Evolutionary conservation across 2,888 invertebrate species (phyloP).

Genomic region (Xestia rhomboidea): DNA sequence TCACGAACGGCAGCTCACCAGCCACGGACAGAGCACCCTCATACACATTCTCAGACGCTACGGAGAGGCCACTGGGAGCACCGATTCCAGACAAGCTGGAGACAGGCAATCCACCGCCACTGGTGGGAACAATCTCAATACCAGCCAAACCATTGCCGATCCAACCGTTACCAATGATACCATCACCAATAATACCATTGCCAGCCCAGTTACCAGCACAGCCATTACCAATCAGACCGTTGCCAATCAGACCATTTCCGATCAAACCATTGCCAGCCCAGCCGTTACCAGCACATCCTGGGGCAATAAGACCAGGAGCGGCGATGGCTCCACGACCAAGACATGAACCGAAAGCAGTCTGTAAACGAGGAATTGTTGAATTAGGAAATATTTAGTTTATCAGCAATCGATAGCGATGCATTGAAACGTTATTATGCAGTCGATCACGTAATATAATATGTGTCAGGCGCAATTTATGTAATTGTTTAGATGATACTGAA

Average conservation of each 20-base stretch:
- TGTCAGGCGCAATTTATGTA: not conserved
- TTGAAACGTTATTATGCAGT: not conserved
- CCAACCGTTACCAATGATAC: not conserved
- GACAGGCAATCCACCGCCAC: conserved; percentile 52
- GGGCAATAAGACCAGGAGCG: not conserved
- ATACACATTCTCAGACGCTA: conserved; percentile 59
- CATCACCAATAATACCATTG: no score
- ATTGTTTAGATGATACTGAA: not conserved
- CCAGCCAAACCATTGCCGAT: not conserved
- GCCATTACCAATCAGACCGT: not conserved
- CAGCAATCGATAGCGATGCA: not conserved
- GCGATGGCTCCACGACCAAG: not conserved
- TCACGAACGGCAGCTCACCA: conserved; percentile 59
- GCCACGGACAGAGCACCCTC: conserved; percentile 52
- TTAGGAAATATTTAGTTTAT: not conserved
- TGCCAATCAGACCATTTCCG: not conserved
- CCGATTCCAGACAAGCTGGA: conserved; percentile 37
- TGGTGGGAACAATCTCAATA: conserved; percentile 51
- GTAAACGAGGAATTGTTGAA: not conserved
- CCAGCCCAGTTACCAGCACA: not conserved
- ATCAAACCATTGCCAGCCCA: not conserved
- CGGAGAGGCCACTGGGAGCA: conserved; percentile 51
- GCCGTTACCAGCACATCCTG: not conserved
- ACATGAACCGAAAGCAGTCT: not conserved
- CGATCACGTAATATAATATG: not conserved